Evolutionary conservation across 2,113 vertebrate species (phyloP).

Genomic region (Lophotis ruficrista): DNA sequence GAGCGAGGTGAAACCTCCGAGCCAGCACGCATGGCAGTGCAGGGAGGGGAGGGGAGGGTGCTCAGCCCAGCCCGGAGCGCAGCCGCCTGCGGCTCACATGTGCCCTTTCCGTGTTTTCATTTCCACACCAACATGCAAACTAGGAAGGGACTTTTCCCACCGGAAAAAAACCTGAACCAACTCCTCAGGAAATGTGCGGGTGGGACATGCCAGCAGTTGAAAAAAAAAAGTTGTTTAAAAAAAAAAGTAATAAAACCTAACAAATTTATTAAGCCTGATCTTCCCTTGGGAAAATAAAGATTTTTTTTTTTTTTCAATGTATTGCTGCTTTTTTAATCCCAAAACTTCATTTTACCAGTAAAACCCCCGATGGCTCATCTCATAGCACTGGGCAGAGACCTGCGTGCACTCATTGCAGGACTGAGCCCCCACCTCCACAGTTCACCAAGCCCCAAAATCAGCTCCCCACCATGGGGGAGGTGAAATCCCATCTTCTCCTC

Average conservation of each 20-base stretch:
- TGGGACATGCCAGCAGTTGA: neutral
- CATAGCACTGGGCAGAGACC: neutral
- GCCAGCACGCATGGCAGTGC: fast-evolving
- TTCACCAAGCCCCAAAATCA: fast-evolving
- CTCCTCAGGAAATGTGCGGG: neutral
- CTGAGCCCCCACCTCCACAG: neutral
- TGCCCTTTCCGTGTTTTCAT: fast-evolving
- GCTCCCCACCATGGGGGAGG: neutral
- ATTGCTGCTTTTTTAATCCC: neutral
- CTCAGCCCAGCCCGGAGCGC: neutral
- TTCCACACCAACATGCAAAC: neutral
- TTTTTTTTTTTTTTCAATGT: neutral
- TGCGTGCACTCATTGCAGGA: neutral
- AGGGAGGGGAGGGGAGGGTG: neutral
- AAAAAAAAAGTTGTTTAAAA: neutral
- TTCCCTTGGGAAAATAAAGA: neutral
- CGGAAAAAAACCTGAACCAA: neutral
- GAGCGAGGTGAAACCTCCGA: fast-evolving
- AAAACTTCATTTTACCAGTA: neutral
- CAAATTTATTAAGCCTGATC: neutral
- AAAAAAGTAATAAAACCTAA: neutral
- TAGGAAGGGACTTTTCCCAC: neutral
- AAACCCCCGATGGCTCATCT: fast-evolving
- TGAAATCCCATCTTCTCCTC: neutral
- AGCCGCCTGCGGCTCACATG: fast-evolving